Evolutionary conservation across 2,113 vertebrate species (phyloP).

Genomic region (Pitta sordida): DNA sequence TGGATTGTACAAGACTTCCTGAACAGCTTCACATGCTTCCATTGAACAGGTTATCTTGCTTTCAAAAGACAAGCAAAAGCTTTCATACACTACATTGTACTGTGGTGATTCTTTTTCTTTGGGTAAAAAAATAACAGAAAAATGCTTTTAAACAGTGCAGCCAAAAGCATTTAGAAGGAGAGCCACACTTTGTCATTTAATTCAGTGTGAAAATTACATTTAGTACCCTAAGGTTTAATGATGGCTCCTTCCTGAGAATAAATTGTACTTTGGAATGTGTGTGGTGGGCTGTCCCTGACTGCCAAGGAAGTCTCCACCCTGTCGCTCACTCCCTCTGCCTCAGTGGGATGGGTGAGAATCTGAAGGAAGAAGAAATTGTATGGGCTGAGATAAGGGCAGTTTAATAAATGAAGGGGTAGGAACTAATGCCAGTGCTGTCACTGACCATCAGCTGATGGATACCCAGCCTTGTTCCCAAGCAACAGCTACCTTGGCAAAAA

Average conservation of each 20-base stretch:
- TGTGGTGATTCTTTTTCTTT: not conserved
- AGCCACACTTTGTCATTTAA: not conserved
- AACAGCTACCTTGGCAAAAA: not conserved
- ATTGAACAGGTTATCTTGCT: not conserved
- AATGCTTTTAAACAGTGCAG: not conserved
- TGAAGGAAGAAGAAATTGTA: not conserved
- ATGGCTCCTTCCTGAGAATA: not conserved
- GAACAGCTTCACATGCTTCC: not conserved
- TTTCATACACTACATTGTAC: not conserved
- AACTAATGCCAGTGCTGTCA: not conserved
- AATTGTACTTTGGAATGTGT: not conserved
- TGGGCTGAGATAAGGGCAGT: not conserved
- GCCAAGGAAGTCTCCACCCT: not conserved
- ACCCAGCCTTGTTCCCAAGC: not conserved
- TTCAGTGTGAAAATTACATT: not conserved
- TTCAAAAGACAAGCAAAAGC: not conserved
- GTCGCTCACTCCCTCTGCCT: accelerated
- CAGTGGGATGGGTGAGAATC: not conserved
- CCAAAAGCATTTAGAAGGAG: not conserved
- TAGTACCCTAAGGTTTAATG: not conserved
- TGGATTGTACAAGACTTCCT: not conserved
- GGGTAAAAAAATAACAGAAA: not conserved
- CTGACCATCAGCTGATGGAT: not conserved
- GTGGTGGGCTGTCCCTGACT: not conserved
- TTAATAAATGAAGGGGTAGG: not conserved